Evolutionary conservation across 2,888 invertebrate species (phyloP).

Genomic region (Bellardia pandia): DNA sequence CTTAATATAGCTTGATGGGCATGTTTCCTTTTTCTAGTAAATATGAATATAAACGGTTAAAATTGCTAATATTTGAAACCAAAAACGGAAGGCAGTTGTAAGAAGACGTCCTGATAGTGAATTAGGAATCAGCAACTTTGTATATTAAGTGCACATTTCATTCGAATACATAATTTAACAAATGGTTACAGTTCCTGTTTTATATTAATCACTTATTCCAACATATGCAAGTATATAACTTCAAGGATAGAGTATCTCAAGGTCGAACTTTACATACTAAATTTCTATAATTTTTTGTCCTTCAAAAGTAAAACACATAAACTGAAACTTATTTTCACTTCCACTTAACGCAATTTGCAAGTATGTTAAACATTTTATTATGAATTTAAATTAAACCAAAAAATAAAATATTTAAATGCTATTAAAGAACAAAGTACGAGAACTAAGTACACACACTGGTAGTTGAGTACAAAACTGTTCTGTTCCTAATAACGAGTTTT

Average conservation of each 20-base stretch:
- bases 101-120: too few species aligned
- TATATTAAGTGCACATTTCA: too few species aligned
- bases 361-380: conserved; percentile 60
- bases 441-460: too few species aligned
- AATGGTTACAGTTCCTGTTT: too few species aligned
- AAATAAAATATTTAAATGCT: neutral
- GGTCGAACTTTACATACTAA: neutral
- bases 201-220: too few species aligned
- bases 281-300: neutral
- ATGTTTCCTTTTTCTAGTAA: neutral
- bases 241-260: neutral
- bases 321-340: conserved; percentile 6
- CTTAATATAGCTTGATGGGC: conserved; percentile 7
- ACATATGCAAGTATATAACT: too few species aligned
- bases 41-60: neutral
- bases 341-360: conserved; percentile 45
- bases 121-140: too few species aligned
- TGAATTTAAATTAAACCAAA: conserved; percentile 6
- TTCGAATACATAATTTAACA: too few species aligned
- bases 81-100: neutral
- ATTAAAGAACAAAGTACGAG: neutral
- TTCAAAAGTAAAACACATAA: neutral
- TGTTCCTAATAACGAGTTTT: too few species aligned
- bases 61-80: neutral
- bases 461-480: too few species aligned